Evolutionary conservation across 2,113 vertebrate species (phyloP), one percentile per base, ranked within the genome.

Genomic region (Antennarius striatus): DNA sequence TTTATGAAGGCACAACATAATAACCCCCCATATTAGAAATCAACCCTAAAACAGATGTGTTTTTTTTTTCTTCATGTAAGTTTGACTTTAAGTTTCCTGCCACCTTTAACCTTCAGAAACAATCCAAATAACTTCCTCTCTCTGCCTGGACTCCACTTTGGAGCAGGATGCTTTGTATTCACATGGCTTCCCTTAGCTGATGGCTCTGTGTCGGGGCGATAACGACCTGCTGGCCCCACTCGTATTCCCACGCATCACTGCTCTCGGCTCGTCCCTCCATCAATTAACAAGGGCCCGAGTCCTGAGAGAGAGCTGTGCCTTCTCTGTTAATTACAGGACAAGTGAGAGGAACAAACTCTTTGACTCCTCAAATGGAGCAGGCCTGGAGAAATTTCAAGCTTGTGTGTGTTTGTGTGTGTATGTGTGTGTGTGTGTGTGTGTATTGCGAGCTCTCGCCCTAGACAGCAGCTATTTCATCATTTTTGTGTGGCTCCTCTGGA

Each of bases 181-280:
- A 3, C 42, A 12, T 53, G 63, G 57, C 71, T 68, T 79, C 51
- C 57, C 59, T 40, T 55, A 63, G 76, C 60, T 4, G 54, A 32
- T 16, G 63, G 72, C 67, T 86, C 86, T 91, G 88, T 52, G 64
- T 47, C 67, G 71, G 28, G 57, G 52, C 59, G 88, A 89, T 91
- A 91, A 89, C 67, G 36, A 63, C 73, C 77, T 62, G 56, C 11
- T 67, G 59, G 81, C 81, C 71, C 71, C 71, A 39, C 67, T 71
- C 63, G 43, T 79, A 80, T 67, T 77, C 81, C 81, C 75, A 87
- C 68, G 52, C 66, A 63, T 55, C 66, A 36, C 73, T 47, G 77
- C 78, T 58, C 68, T 63, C 62, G 48, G 63, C 83, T 83, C 71
- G 85, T 74, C 71, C 70, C 69, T 56, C 42, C 69, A 75, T 86